These are phyloP conservation scores for Eupeodes corollae DNA, from an alignment of 1,140 invertebrate species.

Conservation along the genomic window DNA sequence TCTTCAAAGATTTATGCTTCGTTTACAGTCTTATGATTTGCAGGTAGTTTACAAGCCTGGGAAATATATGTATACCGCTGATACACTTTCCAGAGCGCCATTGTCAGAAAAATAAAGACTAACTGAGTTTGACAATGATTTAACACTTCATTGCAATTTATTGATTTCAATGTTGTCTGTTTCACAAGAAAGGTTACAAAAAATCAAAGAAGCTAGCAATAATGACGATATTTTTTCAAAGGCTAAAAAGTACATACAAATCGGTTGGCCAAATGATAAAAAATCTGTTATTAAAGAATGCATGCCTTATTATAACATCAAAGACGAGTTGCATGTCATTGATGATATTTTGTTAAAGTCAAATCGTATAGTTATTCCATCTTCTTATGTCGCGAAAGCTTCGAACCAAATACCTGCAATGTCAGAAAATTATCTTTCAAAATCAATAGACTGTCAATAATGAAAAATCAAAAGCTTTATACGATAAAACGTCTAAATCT, in stretches of 20 bases:
- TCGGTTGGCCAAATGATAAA: conserved; percentile 17
- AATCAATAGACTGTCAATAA: neutral
- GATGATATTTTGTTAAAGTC: conserved; percentile 32
- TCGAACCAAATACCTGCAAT: neutral
- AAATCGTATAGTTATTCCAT: conserved; percentile 32
- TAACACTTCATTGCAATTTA: conserved; percentile 15
- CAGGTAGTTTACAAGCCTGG: conserved; percentile 25
- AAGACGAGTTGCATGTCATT: conserved; percentile 23
- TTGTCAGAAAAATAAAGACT: conserved; percentile 10
- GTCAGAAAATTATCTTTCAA: neutral
- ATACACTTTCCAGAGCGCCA: conserved; percentile 34
- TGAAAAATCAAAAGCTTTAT: too few species aligned
- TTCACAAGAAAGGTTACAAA: conserved; percentile 12
- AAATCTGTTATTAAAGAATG: conserved; percentile 15
- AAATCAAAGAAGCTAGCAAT: conserved; percentile 18
- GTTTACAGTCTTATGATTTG: conserved; percentile 12
- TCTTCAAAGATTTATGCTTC: conserved; percentile 21
- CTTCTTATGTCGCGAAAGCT: conserved; percentile 2
- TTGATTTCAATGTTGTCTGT: conserved; percentile 12
- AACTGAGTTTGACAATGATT: conserved; percentile 11
- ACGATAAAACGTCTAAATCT: too few species aligned
- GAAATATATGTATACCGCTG: conserved; percentile 37
- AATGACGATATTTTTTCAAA: conserved; percentile 18
- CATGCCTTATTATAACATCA: conserved; percentile 22
- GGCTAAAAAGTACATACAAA: conserved; percentile 16